Conservation (phyloP, 2,113 vertebrate species). For the Progne subis region DNA sequence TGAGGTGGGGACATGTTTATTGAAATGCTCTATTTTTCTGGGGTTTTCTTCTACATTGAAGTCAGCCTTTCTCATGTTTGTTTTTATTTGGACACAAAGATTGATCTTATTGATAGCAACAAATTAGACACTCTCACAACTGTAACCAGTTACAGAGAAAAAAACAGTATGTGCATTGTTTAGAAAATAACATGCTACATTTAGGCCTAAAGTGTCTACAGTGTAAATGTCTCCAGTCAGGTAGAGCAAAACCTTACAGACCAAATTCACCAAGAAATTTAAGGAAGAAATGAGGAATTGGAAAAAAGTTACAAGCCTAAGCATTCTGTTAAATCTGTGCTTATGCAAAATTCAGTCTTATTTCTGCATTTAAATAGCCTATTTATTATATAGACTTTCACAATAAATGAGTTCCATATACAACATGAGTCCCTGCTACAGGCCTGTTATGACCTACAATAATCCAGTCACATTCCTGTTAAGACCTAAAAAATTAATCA, state of each 20-base stretch:
- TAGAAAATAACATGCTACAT: background rate
- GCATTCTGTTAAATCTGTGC: background rate
- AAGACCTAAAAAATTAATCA: background rate
- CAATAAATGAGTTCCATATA: background rate
- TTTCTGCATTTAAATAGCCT: background rate
- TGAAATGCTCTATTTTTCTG: background rate
- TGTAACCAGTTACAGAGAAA: background rate
- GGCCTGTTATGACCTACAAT: background rate
- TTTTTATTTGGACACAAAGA: background rate
- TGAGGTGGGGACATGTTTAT: background rate
- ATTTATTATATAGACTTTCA: background rate
- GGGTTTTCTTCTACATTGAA: background rate
- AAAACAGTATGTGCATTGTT: background rate
- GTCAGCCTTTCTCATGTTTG: background rate
- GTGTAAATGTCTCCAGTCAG: background rate
- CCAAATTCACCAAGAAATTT: background rate
- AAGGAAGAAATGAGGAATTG: background rate
- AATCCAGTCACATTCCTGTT: background rate
- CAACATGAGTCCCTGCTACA: background rate
- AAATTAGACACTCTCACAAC: background rate
- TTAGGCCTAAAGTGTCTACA: background rate
- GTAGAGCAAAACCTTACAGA: background rate
- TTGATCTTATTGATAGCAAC: background rate
- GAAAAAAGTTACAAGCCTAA: background rate
- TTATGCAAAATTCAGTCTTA: background rate